Conservation (phyloP, 2,888 invertebrate species). For the Stomorhina lunata region DNA sequence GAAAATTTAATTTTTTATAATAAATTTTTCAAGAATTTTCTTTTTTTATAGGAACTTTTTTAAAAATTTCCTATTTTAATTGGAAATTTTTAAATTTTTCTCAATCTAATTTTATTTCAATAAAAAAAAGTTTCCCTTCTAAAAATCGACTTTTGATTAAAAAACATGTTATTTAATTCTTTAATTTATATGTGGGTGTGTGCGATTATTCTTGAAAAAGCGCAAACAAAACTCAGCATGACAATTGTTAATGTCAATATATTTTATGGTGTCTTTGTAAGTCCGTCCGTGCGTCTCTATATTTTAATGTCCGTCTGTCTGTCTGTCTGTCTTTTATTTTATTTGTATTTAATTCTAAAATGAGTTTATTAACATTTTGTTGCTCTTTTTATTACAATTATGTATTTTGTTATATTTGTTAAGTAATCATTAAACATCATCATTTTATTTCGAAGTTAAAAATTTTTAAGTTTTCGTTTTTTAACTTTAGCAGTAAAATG, state of each 20-base stretch:
- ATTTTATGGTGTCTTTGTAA: too few relatives aligned
- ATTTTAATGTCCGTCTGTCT: not conserved
- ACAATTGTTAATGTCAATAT: not conserved
- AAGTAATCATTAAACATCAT: constrained; percentile 37
- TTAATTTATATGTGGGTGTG: constrained; percentile 37
- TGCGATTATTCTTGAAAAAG: not conserved
- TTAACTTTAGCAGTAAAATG: constrained; percentile 47
- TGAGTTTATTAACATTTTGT: constrained; percentile 38
- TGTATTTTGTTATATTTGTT: constrained; percentile 9
- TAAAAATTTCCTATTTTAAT: too few relatives aligned
- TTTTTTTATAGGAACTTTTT: too few relatives aligned
- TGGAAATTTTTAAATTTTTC: too few relatives aligned
- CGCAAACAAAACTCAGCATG: not conserved
- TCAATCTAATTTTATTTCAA: not conserved
- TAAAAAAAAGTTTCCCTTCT: not conserved
- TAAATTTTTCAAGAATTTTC: too few relatives aligned
- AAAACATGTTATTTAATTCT: constrained; percentile 34
- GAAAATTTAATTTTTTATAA: too few relatives aligned
- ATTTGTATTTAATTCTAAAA: constrained; percentile 22
- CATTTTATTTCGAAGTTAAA: constrained; percentile 20
- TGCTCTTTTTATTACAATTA: too few relatives aligned
- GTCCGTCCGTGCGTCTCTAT: too few relatives aligned
- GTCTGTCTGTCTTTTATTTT: not conserved
- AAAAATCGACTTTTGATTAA: constrained; percentile 33
- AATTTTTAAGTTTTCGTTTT: not conserved